A percentile compares a stretch with the other conserved stretches of the same genome.
Conservation (phyloP, 1,140 invertebrate genomes). For the Megalopta genalis region DNA sequence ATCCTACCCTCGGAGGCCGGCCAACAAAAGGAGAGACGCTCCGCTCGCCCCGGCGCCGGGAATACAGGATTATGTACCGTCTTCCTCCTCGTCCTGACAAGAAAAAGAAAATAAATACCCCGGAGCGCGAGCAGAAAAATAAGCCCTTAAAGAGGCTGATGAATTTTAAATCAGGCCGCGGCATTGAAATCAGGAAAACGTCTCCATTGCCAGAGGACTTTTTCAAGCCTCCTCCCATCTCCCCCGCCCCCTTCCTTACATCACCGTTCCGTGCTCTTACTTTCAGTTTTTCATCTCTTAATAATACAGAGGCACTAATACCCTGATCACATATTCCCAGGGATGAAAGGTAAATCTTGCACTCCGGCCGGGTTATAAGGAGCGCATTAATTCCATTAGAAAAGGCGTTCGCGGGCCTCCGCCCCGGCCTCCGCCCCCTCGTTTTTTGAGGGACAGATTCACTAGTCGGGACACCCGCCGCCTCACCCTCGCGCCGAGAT, state of each 20-base stretch:
- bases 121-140: constrained; percentile 77
- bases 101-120: constrained; percentile 76
- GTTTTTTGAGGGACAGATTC: constrained; percentile 41
- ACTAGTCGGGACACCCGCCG: neutral
- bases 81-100: constrained; percentile 46
- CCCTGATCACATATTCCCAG: constrained; percentile 79
- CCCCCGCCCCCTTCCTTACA: neutral
- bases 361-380: constrained; percentile 73
- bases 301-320: constrained; percentile 79
- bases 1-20: constrained; percentile 6
- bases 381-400: constrained; percentile 71
- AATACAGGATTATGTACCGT: constrained; percentile 63
- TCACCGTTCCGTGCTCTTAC: constrained; percentile 38
- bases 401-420: constrained; percentile 50
- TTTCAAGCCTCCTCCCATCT: constrained; percentile 61
- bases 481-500: too few species aligned
- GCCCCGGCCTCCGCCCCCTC: neutral
- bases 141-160: constrained; percentile 80
- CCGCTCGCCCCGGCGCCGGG: constrained; percentile 43
- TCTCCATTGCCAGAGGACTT: constrained; percentile 76
- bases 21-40: constrained; percentile 54
- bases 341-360: constrained; percentile 77
- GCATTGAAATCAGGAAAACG: constrained; percentile 78
- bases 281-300: constrained; percentile 77
- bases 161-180: constrained; percentile 79